Base-by-base conservation (phyloP, 37 sponge, comb jelly and placozoan genomes). In the Amphimedon queenslandica region DNA sequence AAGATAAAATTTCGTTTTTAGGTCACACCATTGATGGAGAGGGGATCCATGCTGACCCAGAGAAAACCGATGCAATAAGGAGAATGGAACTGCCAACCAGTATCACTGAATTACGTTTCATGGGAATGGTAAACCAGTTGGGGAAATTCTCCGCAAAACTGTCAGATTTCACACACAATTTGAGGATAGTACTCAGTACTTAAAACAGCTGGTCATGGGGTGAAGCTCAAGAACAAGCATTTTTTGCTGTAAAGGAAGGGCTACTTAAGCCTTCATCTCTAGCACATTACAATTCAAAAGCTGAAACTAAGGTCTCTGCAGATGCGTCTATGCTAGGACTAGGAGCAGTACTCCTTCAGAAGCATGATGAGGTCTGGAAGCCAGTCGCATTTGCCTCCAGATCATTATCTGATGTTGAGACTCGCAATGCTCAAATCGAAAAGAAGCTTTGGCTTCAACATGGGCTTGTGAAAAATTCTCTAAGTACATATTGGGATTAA, bases 91-190 rank as follows among this genome's bases (percentile, higher is more conserved):
- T 13, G 8, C 53, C 53, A 47, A 47, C 8, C 13, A n/a, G 13
- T 47, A 13, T 47, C 8, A 13, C 13, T 18, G 53, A 47, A 47
- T 13, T 47, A 47, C 53, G 53, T 8, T 47, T 47, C 53, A 8
- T 47, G 53, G 53, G 53, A 47, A 47, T 47, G 53, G 64, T 28
- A 28, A 63, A 63, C 32, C 32, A 47, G 53, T 47, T 47, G 53
- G 53, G 53, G 13, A 47, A 47, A 13, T 47, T 47, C 13, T 47
- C 53, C 13, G n/a, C n/a, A 47, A 47, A 13, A 47, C 8, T 47
- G 13, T 8, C 53, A 47, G 53, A 47, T 8, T 47, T 47, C 13
- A 47, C 53, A 13, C 8, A 47, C 8, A 8, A 8, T 47, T 13
- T 47, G 53, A 47, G 53, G 13, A 47, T 18, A 13, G 13, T 47